phyloP scores from a whole-genome alignment of 2,888 invertebrate species.

The Sphecodes monilicornis region DNA sequence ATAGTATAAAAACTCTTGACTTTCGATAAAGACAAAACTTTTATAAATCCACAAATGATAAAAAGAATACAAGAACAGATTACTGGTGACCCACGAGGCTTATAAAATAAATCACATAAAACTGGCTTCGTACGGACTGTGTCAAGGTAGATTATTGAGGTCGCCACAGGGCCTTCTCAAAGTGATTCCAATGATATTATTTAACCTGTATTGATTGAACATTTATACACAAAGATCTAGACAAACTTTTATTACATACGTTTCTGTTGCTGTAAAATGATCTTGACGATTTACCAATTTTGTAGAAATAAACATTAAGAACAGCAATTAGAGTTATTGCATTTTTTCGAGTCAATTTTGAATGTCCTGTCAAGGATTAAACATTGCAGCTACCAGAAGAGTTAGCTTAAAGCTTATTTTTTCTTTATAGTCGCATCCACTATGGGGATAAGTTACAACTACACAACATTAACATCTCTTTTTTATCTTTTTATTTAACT shows the following conservation, averaged over 20 bases:
- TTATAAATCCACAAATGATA: too few species aligned
- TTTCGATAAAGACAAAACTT: too few species aligned
- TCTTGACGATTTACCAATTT: too few species aligned
- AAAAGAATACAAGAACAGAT: too few species aligned
- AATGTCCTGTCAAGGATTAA: neutral
- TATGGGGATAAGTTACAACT: neutral
- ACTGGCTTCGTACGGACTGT: neutral
- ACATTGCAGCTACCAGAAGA: neutral
- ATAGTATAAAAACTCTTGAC: too few species aligned
- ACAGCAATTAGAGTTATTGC: too few species aligned
- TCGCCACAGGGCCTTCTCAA: neutral
- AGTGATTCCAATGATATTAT: neutral
- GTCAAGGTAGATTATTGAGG: neutral
- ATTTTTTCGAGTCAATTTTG: neutral
- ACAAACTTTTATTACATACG: neutral
- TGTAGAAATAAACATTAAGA: too few species aligned
- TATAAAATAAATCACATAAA: too few species aligned
- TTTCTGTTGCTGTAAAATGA: neutral
- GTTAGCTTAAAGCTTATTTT: neutral
- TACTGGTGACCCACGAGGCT: neutral
- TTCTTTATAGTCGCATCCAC: neutral
- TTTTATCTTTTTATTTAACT: neutral
- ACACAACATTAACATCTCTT: neutral
- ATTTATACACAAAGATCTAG: neutral
- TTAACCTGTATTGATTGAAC: neutral